phyloP scores from a whole-genome alignment of 1,140 invertebrate genomes.

The Diuraphis noxia region DNA sequence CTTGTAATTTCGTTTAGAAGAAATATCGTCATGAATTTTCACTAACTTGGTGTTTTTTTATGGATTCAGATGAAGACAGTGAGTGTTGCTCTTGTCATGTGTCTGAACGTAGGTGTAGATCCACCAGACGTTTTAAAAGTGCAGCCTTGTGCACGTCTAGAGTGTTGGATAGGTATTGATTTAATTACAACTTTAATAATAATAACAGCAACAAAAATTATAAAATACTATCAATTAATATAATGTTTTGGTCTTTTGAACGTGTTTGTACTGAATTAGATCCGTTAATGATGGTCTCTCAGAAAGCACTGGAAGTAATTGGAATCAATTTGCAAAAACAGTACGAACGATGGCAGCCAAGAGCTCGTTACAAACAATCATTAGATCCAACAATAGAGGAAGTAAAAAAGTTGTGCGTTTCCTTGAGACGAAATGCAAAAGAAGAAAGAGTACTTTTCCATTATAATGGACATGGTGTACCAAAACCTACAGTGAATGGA shows the following conservation, averaged over 20 bases:
- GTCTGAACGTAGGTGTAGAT: constrained; percentile 98
- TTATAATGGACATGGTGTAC: constrained; percentile 99
- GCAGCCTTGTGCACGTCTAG: constrained; percentile 90
- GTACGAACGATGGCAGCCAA: constrained; percentile 96
- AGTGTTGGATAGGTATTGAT: constrained; percentile 91
- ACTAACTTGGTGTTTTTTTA: background rate
- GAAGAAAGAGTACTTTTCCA: constrained; percentile 98
- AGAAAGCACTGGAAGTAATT: constrained; percentile 91
- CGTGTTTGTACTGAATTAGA: constrained; percentile 63
- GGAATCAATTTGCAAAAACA: constrained; percentile 91
- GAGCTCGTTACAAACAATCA: constrained; percentile 93
- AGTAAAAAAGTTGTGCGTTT: constrained; percentile 95
- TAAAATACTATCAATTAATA: background rate
- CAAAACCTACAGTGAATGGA: constrained; percentile 95
- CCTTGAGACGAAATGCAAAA: constrained; percentile 94
- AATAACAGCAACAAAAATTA: background rate
- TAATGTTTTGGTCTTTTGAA: background rate
- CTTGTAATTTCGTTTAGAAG: background rate
- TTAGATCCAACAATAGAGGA: constrained; percentile 97
- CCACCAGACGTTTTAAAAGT: constrained; percentile 98
- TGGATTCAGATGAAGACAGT: constrained; percentile 91
- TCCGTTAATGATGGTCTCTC: constrained; percentile 82
- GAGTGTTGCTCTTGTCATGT: constrained; percentile 97
- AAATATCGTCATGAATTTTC: background rate
- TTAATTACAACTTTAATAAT: background rate